Evolutionary conservation across 2,888 invertebrate species (phyloP).

Genomic region (Metalampra italica): DNA sequence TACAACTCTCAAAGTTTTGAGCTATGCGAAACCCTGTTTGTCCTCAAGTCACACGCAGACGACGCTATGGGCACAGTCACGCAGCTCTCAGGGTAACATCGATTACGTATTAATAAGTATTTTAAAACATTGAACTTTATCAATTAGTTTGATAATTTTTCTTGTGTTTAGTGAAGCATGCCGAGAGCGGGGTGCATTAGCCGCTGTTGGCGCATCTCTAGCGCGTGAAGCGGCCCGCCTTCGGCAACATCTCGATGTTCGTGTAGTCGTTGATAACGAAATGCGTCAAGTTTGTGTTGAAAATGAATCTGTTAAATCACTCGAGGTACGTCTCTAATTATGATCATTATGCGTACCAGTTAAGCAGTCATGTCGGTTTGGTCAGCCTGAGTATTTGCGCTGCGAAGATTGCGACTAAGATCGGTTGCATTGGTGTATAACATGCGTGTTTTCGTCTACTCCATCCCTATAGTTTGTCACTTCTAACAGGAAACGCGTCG

Average conservation of each 20-base stretch:
- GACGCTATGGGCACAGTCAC: slow-evolving; percentile 45
- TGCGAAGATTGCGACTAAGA: no score
- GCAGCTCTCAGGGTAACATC: slow-evolving; percentile 53
- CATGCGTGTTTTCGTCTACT: not conserved
- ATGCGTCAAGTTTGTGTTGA: slow-evolving; percentile 35
- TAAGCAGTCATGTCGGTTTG: no score
- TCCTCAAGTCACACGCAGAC: slow-evolving; percentile 49
- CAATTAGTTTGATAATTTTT: not conserved
- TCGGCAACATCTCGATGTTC: slow-evolving; percentile 48
- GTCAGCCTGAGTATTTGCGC: no score
- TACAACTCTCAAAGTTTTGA: slow-evolving; percentile 59
- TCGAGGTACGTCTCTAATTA: slow-evolving; percentile 36
- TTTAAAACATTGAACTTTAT: not conserved
- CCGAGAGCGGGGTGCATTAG: slow-evolving; percentile 48
- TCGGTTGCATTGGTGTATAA: no score
- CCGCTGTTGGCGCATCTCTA: slow-evolving; percentile 57
- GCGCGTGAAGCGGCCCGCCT: slow-evolving; percentile 58
- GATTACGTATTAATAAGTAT: no score
- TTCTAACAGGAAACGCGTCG: slow-evolving; percentile 38
- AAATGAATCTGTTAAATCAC: slow-evolving; percentile 30
- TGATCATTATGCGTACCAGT: not conserved
- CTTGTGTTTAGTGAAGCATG: slow-evolving; percentile 40
- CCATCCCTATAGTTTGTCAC: no score
- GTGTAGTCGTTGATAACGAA: slow-evolving; percentile 30
- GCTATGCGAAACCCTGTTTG: slow-evolving; percentile 53